Evolutionary conservation across 2,797 vertebrate species (phyloP).

Genomic region (Propithecus deckenii): DNA sequence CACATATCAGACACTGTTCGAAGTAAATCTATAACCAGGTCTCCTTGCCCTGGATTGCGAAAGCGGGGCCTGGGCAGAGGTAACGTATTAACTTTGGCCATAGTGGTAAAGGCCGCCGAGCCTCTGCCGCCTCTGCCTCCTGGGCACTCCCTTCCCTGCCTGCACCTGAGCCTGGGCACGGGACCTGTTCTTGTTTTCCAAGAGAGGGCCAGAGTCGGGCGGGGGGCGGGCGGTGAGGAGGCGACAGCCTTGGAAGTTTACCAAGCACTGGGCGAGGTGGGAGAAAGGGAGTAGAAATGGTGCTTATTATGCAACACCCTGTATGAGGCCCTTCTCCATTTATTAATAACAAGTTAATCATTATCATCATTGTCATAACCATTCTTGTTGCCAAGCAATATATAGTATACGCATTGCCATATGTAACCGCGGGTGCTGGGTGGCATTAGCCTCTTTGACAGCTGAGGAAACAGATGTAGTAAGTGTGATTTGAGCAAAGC

Average conservation of each 20-base stretch:
- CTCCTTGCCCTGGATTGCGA: slow-evolving; percentile 81
- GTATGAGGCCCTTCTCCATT: not conserved
- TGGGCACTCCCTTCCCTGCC: not conserved
- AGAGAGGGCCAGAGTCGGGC: not conserved
- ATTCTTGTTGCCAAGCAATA: not conserved
- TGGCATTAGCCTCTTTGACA: not conserved
- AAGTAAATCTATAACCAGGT: slow-evolving; percentile 76
- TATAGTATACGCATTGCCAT: not conserved
- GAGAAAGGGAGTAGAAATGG: not conserved
- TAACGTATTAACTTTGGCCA: slow-evolving; percentile 84
- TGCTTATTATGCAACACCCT: not conserved
- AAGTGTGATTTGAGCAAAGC: not conserved
- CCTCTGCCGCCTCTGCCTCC: not conserved
- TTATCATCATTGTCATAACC: not conserved
- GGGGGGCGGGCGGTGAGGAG: not conserved
- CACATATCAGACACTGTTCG: slow-evolving; percentile 64
- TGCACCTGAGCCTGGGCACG: not conserved
- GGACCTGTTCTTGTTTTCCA: slow-evolving; percentile 7
- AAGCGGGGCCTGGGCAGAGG: slow-evolving; percentile 61
- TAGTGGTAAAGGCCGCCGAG: not conserved
- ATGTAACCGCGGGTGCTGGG: not conserved
- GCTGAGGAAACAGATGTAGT: slow-evolving; percentile 4
- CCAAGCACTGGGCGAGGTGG: not conserved
- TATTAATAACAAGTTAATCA: slow-evolving; percentile 31
- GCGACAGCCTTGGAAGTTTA: not conserved